Evolutionary conservation across 2,888 invertebrate species (phyloP), one percentile per base, ranked within the genome.

Genomic region (Hoplodrina blanda): DNA sequence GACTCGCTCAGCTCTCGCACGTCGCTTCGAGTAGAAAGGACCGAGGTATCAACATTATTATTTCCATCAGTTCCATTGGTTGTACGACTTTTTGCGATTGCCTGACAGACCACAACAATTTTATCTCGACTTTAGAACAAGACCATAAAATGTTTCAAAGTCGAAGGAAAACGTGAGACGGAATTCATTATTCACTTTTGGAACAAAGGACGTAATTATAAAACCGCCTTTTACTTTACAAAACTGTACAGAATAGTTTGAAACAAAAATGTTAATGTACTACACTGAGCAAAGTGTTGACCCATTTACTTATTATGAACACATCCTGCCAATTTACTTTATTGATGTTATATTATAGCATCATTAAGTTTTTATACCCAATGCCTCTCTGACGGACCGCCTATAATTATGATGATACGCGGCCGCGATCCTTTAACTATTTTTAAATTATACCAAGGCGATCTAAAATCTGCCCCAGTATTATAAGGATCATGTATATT

Each of bases 311-410:
- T 90, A 92, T 91, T 92, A 93, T 81, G 87, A 87, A 88, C 87
- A 90, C 91, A 94, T 93, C 95, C 94, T 94, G 94, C 91, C 95
- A 95, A 95, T 95, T 95, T 94, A 92, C 91, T 93, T 92, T 94
- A 95, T 95, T 92, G 94, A 93, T 91, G 92, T 93, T 91, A 90
- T 91, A 95, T 94, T 93, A 94, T 91, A 90, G 90, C 83, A 88
- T 91, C 93, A 95, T 95, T 95, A 93, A 91, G 85, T 94, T 95
- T 95, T 95, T 95, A 93, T 94, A 90, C 80, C 88, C 89, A 87
- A 86, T 90, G 88, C 91, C 88, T 92, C 90, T 92, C 89, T 89
- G 89, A 88, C 83, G 88, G 84, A 85, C 92, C 93, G 92, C 89
- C 92, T 93, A 90, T 95, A 93, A 95, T 95, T 95, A 95, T 90